Evolutionary conservation across 1,140 invertebrate genomes (phyloP).

Genomic region (Mesaphorura yosii): DNA sequence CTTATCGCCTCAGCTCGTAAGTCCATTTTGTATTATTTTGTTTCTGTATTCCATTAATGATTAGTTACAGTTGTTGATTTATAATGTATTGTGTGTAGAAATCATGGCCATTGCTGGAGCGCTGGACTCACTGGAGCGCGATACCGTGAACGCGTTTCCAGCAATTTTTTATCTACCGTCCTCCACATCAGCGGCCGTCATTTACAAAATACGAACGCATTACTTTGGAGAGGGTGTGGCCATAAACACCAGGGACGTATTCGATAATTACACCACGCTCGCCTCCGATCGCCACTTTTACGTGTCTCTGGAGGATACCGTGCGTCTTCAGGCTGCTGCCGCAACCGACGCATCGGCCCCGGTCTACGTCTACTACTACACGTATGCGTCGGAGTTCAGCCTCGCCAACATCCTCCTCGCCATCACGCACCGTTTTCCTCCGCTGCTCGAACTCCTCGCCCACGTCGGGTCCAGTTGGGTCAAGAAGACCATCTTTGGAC

Average conservation of each 20-base stretch:
- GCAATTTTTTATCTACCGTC: background rate
- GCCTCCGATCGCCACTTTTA: conserved; percentile 2
- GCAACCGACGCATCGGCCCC: conserved; percentile 1
- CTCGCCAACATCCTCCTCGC: conserved; percentile 8
- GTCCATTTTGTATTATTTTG: background rate
- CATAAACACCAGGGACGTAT: background rate
- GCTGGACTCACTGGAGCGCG: no score
- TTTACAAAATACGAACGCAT: background rate
- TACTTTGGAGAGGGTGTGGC: background rate
- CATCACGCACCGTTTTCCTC: background rate
- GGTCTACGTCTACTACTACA: conserved; percentile 18
- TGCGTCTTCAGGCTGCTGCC: no score
- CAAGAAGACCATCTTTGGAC: conserved; percentile 32
- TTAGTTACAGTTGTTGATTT: background rate
- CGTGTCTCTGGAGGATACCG: no score
- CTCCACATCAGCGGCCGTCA: background rate
- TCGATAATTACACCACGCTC: conserved; percentile 9
- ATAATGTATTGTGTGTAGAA: background rate
- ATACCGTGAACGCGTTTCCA: background rate
- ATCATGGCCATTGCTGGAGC: background rate
- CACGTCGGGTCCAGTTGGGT: background rate
- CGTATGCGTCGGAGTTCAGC: background rate
- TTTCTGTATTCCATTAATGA: background rate
- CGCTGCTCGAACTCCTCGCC: background rate
- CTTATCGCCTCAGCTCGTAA: conserved; percentile 8